A percentile compares a stretch with the other conserved stretches of the same genome.
Conservation (phyloP, 2,113 vertebrate species). For the cat (Felis catus) region F.catus_Fca126_mat1.0 CM031417.1:37654001-37654500, state of each 20-base stretch:
- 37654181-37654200: background rate
- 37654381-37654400: background rate
- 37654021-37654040: background rate
- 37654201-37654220: background rate
- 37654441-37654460: background rate
- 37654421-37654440: background rate
- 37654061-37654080: background rate
- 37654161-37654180: background rate
- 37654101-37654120: background rate
- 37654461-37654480: background rate
- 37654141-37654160: slow-evolving; percentile 32
- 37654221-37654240: background rate
- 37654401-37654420: background rate
- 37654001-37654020: background rate
- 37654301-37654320: background rate
- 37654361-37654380: background rate
- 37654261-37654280: background rate
- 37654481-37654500: background rate
- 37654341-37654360: background rate
- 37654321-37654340: background rate
- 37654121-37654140: slow-evolving; percentile 32
- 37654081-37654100: slow-evolving; percentile 11
- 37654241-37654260: background rate
- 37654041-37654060: background rate
- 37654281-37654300: background rate